Evolutionary conservation across 2,888 invertebrate genomes (phyloP), one percentile per base, ranked within the genome.

Genomic region (Sceliomorpha sp.): DNA sequence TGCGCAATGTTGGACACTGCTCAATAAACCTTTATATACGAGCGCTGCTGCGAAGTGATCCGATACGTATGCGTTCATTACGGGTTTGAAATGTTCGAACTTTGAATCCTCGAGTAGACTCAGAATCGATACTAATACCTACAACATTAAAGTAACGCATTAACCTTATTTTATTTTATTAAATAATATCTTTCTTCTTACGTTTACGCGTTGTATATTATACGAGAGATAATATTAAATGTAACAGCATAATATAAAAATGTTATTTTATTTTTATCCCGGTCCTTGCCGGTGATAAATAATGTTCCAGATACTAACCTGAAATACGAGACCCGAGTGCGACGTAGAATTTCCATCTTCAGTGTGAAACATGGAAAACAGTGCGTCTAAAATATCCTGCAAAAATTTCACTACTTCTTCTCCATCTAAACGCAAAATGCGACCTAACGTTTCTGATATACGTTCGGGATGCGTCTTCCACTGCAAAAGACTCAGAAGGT

Each of bases 361-460:
- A 5, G 96, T 96, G 4, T 96, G 96, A 84, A 98, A 97, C 91
- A 98, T 93, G 10, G 96, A 95, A 87, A 98, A 98, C 1, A 98
- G 89, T 0, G 97, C 96, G 84, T 98, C 98, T 7, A 98, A 89
- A 1, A 98, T 97, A 83, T 98, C 98, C 86, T 98, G 95, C 1
- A 98, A 90, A 88, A 98, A 98, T 90, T 98, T 98, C 8, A 98
- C 96, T 31, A 98, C 90, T 85, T 98, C 98, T 86, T 97, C 97
- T 27, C 92, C 92, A 3, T 94, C 94, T n/a, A 98, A 90, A 3
- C 94, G 90, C 67, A 96, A 87, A 1, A 98, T 95, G 42, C 95
- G 91, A 0, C 94, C 92, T 8, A 98, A 89, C 0, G 96, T 96
- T 72, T 96, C 95, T 80, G 95, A 94, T 48, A 98, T 95, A 77